These are phyloP conservation scores for Strix occidentalis DNA, from an alignment of 2,797 vertebrate species.

Conservation along the genomic window DNA sequence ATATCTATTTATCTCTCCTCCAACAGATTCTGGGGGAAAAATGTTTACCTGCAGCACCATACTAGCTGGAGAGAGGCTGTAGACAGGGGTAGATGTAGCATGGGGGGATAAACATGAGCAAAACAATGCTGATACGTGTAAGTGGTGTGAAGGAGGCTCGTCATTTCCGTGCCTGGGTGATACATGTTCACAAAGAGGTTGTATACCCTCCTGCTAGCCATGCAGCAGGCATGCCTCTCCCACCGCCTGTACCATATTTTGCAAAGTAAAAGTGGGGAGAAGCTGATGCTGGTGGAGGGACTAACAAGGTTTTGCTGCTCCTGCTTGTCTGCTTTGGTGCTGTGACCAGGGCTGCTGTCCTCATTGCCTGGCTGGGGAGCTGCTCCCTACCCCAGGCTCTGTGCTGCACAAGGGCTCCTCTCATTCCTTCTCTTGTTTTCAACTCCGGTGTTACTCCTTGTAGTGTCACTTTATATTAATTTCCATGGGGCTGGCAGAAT, in stretches of 20 bases:
- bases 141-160: background rate
- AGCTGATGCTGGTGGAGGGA: background rate
- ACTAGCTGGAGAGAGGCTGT: background rate
- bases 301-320: too few relatives aligned
- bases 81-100: background rate
- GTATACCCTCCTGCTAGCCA: background rate
- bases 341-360: background rate
- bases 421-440: background rate
- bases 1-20: background rate
- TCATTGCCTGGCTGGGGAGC: fast-evolving
- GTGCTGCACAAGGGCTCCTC: background rate
- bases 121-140: too few relatives aligned
- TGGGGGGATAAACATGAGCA: too few relatives aligned
- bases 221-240: fast-evolving
- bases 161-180: background rate
- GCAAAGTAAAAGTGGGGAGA: background rate
- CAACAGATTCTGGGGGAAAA: background rate
- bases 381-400: background rate
- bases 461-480: background rate
- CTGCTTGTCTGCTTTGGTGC: background rate
- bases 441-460: too few relatives aligned
- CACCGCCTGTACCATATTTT: background rate
- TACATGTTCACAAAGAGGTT: too few relatives aligned
- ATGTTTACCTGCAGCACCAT: fast-evolving
- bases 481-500: background rate